These are phyloP conservation scores for Ceraclea dissimilis DNA, from an alignment of 2,888 invertebrate species.

Conservation along the genomic window DNA sequence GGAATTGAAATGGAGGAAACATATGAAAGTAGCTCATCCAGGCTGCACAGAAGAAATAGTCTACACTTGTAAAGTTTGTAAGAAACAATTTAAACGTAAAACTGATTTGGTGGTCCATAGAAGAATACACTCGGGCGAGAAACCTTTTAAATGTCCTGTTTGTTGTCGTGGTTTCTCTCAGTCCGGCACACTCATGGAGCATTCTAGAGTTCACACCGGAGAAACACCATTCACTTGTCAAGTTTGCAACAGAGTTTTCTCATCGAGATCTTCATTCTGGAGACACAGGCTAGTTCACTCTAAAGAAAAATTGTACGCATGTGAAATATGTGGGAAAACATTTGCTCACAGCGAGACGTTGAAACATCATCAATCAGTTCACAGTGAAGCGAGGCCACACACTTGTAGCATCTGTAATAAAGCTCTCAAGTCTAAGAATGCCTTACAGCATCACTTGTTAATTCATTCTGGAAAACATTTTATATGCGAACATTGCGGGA, in stretches of 20 bases:
- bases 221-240: constrained; percentile 21
- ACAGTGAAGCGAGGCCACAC: constrained; percentile 46
- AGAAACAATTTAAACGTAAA: constrained; percentile 21
- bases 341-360: constrained; percentile 38
- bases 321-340: constrained; percentile 30
- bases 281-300: constrained; percentile 22
- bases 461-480: constrained; percentile 14
- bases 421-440: constrained; percentile 18
- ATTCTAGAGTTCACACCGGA: constrained; percentile 22
- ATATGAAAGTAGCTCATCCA: constrained; percentile 6
- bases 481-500: constrained; percentile 25
- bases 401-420: constrained; percentile 44
- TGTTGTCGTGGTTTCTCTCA: constrained; percentile 23
- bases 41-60: neutral
- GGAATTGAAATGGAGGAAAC: constrained; percentile 6
- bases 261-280: constrained; percentile 21
- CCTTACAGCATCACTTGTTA: constrained; percentile 20
- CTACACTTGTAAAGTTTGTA: constrained; percentile 16
- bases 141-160: constrained; percentile 22
- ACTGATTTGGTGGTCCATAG: constrained; percentile 21
- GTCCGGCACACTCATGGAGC: constrained; percentile 22
- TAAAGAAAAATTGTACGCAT: constrained; percentile 17
- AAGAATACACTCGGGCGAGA: constrained; percentile 23
- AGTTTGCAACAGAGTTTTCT: constrained; percentile 15
- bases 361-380: constrained; percentile 37